Base-by-base conservation (phyloP, 2,888 invertebrate species). In the Agrochola lychnidis region DNA sequence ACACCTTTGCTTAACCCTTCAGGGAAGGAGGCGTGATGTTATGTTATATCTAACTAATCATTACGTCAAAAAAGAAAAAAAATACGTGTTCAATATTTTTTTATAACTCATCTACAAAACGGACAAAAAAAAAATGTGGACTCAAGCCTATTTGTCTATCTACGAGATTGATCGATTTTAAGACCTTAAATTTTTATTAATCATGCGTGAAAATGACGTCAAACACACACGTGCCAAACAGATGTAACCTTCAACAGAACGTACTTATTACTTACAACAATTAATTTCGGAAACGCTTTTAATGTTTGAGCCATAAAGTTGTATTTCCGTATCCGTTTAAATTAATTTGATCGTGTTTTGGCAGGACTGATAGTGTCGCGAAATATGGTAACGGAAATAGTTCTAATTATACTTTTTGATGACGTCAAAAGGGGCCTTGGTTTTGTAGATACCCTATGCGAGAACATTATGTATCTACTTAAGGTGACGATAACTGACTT, bases 211-310 rank as follows among this genome's bases (percentile, higher is more conserved):
- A 4, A 1, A n/a, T 73, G 73, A 67, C 76, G 57, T 66, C 57
- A 78, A 19, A 19, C 4, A 5, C 2, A 25, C 67, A 59, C 42
- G 10, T 67, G 30, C 4, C 9, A 3, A 22, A 12, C 19, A 22
- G 30, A 59, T 12, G 0, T 76, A 51, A 76, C 76, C 76, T 76
- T 78, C 78, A 2, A 10, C n/a, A 4, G 6, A 16, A n/a, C 42
- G 30, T n/a, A 36, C 56, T 78, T 56, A 75, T 53, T 51, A 42
- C 36, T 45, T 45, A 36, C 36, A 36, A 59, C 53, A 30, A 66
- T 72, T 53, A 80, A 66, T 81, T 36, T 80, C 66, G 61, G 81
- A 78, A 61, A 53, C 45, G 36, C 16, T 70, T 64, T 78, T 61
- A 61, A 72, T 72, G 53, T 72, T 61, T 78, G 51, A 2, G 51